Evolutionary conservation across 2,888 invertebrate species (phyloP).

Genomic region (Cerastis leucographa): DNA sequence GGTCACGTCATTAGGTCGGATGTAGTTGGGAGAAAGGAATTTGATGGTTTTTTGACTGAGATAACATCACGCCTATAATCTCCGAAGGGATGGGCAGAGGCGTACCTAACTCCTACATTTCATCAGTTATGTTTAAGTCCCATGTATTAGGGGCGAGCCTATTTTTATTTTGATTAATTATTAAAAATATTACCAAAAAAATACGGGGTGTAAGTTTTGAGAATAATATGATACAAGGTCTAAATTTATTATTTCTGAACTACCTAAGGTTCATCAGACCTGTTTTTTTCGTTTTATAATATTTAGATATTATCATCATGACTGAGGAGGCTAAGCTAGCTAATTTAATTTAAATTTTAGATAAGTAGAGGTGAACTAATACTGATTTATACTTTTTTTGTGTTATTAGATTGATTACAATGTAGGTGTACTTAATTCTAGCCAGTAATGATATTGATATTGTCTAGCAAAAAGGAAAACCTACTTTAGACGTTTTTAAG

Average conservation of each 20-base stretch:
- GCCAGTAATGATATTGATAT: slow-evolving; percentile 11
- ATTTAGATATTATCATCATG: background rate
- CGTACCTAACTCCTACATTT: too few species aligned
- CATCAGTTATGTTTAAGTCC: too few species aligned
- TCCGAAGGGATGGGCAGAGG: too few species aligned
- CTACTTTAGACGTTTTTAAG: slow-evolving; percentile 12
- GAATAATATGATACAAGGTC: background rate
- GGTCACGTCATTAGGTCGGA: slow-evolving; percentile 12
- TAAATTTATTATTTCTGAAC: background rate
- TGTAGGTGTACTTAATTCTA: slow-evolving; percentile 12
- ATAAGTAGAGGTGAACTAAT: background rate
- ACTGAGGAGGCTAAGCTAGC: background rate
- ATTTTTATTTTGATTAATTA: too few species aligned
- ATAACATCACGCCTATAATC: too few species aligned
- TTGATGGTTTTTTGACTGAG: background rate
- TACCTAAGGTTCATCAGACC: background rate
- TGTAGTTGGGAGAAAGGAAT: background rate
- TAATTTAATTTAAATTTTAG: background rate
- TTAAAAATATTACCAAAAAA: too few species aligned
- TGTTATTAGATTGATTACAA: background rate
- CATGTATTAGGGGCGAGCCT: too few species aligned
- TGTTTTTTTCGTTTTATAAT: background rate
- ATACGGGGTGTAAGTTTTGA: background rate
- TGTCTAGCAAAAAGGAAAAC: slow-evolving; percentile 32
- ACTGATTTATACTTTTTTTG: background rate